phyloP scores from a whole-genome alignment of 2,797 vertebrate genomes.

The Triplophysa bombifrons region DNA sequence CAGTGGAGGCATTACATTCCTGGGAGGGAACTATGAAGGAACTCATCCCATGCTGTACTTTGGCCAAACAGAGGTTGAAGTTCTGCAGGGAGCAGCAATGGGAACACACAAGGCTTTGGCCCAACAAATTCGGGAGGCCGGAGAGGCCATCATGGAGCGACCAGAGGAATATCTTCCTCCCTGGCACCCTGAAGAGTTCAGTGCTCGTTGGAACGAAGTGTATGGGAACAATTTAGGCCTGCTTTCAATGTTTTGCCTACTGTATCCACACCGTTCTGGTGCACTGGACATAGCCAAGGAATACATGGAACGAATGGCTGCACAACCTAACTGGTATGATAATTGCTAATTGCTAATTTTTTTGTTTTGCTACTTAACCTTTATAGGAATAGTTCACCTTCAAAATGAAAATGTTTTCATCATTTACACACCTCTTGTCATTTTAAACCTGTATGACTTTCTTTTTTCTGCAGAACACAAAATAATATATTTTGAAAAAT shows the following conservation, averaged over 20 bases:
- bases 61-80: conserved; percentile 78
- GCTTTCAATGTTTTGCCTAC: conserved; percentile 93
- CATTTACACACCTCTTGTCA: no score
- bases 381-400: no score
- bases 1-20: conserved; percentile 83
- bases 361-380: neutral
- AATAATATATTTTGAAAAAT: no score
- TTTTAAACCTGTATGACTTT: no score
- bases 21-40: conserved; percentile 91
- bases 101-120: conserved; percentile 85
- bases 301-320: conserved; percentile 99
- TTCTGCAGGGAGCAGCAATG: conserved; percentile 79
- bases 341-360: neutral
- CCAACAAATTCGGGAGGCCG: conserved; percentile 81
- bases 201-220: conserved; percentile 95
- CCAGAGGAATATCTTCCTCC: conserved; percentile 93
- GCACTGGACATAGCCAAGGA: conserved; percentile 90
- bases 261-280: conserved; percentile 91
- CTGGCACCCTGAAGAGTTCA: conserved; percentile 90
- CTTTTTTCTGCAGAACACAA: no score
- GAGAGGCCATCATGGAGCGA: conserved; percentile 88
- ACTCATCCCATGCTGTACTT: conserved; percentile 96
- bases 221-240: conserved; percentile 98
- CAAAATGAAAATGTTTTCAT: no score
- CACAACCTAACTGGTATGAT: conserved; percentile 98